Evolutionary conservation across 1,140 invertebrate genomes (phyloP).

Genomic region (Pachypsylla venusta): DNA sequence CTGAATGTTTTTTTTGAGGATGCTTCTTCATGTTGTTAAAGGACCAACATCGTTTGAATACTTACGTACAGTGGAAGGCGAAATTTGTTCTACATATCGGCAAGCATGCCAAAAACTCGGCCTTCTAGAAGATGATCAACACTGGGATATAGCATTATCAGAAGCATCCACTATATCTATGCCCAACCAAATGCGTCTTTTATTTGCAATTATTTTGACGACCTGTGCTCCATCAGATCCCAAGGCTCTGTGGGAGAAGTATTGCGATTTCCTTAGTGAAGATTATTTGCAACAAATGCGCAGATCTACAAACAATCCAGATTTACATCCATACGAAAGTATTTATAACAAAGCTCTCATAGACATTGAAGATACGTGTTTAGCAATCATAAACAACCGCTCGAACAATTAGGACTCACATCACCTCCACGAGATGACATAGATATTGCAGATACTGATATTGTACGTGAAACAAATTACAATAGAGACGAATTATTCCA

Average conservation of each 20-base stretch:
- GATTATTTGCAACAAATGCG: too few relatives aligned
- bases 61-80: conserved; percentile 27
- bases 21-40: conserved; percentile 32
- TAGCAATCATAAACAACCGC: too few relatives aligned
- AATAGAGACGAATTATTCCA: too few relatives aligned
- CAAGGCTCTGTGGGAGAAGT: conserved; percentile 12
- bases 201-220: neutral
- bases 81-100: conserved; percentile 23
- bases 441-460: too few relatives aligned
- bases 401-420: too few relatives aligned
- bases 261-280: too few relatives aligned
- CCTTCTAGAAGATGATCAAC: conserved; percentile 26
- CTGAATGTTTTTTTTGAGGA: conserved; percentile 26
- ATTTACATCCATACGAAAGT: too few relatives aligned
- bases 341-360: too few relatives aligned
- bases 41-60: conserved; percentile 30
- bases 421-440: too few relatives aligned
- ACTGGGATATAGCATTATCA: conserved; percentile 21
- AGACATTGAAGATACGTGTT: too few relatives aligned
- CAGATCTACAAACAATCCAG: too few relatives aligned
- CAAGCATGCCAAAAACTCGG: conserved; percentile 23
- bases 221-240: conserved; percentile 17
- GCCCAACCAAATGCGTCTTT: neutral
- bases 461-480: too few relatives aligned
- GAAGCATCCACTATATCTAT: neutral